Evolutionary conservation across 1,140 invertebrate species (phyloP).

Genomic region (Zaprionus tsacasi): DNA sequence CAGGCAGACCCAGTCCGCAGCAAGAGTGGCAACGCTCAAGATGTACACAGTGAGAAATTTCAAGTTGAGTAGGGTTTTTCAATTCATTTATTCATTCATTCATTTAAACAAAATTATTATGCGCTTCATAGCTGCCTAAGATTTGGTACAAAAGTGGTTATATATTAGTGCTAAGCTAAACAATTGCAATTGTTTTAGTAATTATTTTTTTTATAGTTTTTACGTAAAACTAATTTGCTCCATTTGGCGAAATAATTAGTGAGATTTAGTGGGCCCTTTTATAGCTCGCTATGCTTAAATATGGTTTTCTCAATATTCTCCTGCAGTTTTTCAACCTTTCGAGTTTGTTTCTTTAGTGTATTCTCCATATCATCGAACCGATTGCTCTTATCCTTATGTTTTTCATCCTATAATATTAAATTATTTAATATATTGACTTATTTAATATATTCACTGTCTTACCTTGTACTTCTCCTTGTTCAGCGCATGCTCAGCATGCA

Average conservation of each 20-base stretch:
- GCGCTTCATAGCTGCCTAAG: slow-evolving; percentile 16
- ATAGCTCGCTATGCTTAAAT: slow-evolving; percentile 90
- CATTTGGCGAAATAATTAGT: slow-evolving; percentile 51
- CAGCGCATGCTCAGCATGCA: slow-evolving; percentile 91
- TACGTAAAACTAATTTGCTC: slow-evolving; percentile 64
- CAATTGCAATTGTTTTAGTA: slow-evolving; percentile 26
- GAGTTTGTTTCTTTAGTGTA: slow-evolving; percentile 91
- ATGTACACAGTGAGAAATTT: slow-evolving; percentile 30
- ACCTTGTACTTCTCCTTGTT: slow-evolving; percentile 87
- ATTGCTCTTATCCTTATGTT: slow-evolving; percentile 87
- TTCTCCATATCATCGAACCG: slow-evolving; percentile 88
- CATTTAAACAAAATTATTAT: slow-evolving; percentile 19
- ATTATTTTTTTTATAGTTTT: not conserved
- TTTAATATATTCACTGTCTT: slow-evolving; percentile 10
- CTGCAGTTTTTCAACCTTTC: slow-evolving; percentile 95
- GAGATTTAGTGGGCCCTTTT: slow-evolving; percentile 49
- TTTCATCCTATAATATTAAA: slow-evolving; percentile 85
- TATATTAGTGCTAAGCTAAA: slow-evolving; percentile 26
- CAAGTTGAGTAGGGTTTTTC: slow-evolving; percentile 48
- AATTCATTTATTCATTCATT: slow-evolving; percentile 35
- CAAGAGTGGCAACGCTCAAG: slow-evolving; percentile 30
- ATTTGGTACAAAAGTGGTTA: slow-evolving; percentile 68
- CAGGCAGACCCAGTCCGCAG: slow-evolving; percentile 18
- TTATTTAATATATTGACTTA: not conserved
- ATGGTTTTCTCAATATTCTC: slow-evolving; percentile 92